Evolutionary conservation across 1,140 invertebrate species (phyloP).

Genomic region (Carposina sasakii): DNA sequence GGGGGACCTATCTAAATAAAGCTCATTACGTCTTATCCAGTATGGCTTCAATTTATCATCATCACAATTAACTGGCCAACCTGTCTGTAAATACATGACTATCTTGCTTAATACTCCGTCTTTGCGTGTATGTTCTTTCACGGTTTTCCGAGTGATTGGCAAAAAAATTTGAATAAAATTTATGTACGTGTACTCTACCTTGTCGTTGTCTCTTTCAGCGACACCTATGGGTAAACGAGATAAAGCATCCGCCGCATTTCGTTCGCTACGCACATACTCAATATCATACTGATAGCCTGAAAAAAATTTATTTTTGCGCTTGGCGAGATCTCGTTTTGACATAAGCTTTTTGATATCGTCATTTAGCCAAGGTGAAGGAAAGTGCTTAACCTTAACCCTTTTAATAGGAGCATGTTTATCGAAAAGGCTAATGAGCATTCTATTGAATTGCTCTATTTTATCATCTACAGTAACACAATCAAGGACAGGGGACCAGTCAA

Average conservation of each 20-base stretch:
- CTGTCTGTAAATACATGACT: neutral
- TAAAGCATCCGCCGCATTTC: slow-evolving; percentile 25
- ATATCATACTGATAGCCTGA: slow-evolving; percentile 43
- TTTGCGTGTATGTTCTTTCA: neutral
- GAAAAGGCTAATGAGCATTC: too few relatives aligned
- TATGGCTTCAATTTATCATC: neutral
- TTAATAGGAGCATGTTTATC: too few relatives aligned
- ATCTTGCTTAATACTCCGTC: neutral
- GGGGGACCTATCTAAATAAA: neutral
- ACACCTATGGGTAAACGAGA: slow-evolving; percentile 7
- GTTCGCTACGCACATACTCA: slow-evolving; percentile 28
- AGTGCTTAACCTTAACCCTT: too few relatives aligned
- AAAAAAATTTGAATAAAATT: slow-evolving; percentile 3
- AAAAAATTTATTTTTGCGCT: too few relatives aligned
- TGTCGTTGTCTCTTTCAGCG: neutral
- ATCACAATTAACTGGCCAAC: neutral
- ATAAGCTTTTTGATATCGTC: too few relatives aligned
- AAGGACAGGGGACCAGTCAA: too few relatives aligned
- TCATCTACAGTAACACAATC: too few relatives aligned
- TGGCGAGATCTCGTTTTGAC: too few relatives aligned
- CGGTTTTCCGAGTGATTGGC: neutral
- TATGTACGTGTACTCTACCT: neutral
- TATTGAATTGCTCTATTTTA: too few relatives aligned
- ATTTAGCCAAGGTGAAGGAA: too few relatives aligned
- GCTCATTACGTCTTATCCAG: neutral